Conservation (phyloP, 2,797 vertebrate species). For the Sardinella longiceps region DNA sequence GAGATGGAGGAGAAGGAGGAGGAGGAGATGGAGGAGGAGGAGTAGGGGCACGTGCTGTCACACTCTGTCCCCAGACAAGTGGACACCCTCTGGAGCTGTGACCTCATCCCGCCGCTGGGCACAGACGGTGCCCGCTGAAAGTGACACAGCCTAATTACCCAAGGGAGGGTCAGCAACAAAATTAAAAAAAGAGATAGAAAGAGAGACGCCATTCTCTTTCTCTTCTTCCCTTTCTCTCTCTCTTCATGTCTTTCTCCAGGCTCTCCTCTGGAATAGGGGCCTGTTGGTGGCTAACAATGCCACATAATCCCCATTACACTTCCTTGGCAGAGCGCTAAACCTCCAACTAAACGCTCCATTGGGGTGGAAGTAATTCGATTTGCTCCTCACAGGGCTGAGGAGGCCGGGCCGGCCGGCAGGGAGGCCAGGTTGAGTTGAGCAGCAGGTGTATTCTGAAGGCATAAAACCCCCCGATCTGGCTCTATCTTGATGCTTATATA, state of each 20-base stretch:
- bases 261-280: not conserved
- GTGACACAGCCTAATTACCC: not conserved
- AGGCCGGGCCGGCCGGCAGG: not conserved
- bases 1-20: too few relatives aligned
- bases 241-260: not conserved
- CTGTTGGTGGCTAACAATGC: not conserved
- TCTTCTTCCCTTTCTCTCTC: not conserved
- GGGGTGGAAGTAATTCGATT: constrained; percentile 32
- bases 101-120: not conserved
- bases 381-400: not conserved
- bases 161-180: not conserved
- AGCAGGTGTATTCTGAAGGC: constrained; percentile 9
- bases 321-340: not conserved
- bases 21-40: not conserved
- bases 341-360: constrained; percentile 23
- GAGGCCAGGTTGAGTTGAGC: not conserved
- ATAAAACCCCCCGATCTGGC: not conserved
- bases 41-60: not conserved
- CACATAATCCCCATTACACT: not conserved
- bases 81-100: not conserved
- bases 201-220: not conserved
- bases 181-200: too few relatives aligned
- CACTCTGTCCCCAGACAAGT: not conserved
- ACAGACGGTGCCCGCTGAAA: constrained; percentile 6
- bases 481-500: not conserved